Conservation (phyloP, 2,888 invertebrate species). For the Seira sanloemensis region DNA sequence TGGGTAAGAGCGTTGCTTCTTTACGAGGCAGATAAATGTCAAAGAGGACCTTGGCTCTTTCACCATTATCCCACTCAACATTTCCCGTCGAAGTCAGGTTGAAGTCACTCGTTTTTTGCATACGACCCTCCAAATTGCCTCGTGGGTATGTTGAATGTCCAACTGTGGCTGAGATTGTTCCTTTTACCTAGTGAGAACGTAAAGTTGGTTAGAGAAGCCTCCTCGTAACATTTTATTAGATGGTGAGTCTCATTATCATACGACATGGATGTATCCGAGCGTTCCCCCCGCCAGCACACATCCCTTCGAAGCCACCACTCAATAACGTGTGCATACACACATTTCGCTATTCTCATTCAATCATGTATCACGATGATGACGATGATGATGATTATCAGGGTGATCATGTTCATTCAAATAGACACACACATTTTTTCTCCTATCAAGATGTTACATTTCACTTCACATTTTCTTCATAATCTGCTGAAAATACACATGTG, state of each 20-base stretch:
- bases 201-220: not conserved
- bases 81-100: slow-evolving; percentile 59
- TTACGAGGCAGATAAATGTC: slow-evolving; percentile 24
- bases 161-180: slow-evolving; percentile 66
- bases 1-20: not conserved
- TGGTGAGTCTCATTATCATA: no score
- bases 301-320: no score
- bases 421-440: not conserved
- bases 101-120: slow-evolving; percentile 38
- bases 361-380: not conserved
- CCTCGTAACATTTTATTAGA: not conserved
- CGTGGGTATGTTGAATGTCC: slow-evolving; percentile 40
- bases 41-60: slow-evolving; percentile 55
- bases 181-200: slow-evolving; percentile 61
- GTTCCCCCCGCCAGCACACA: no score
- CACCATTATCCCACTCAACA: slow-evolving; percentile 58
- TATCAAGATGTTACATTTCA: slow-evolving; percentile 36
- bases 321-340: not conserved
- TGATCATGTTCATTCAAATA: not conserved
- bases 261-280: no score
- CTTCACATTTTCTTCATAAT: not conserved
- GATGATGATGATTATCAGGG: not conserved
- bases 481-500: not conserved
- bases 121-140: slow-evolving; percentile 63
- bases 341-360: not conserved